Percentiles rank a stretch among this genome's conserved stretches.
Evolutionary conservation across 2,888 invertebrate genomes (phyloP).

Genomic region (Lycaena phlaeas): DNA sequence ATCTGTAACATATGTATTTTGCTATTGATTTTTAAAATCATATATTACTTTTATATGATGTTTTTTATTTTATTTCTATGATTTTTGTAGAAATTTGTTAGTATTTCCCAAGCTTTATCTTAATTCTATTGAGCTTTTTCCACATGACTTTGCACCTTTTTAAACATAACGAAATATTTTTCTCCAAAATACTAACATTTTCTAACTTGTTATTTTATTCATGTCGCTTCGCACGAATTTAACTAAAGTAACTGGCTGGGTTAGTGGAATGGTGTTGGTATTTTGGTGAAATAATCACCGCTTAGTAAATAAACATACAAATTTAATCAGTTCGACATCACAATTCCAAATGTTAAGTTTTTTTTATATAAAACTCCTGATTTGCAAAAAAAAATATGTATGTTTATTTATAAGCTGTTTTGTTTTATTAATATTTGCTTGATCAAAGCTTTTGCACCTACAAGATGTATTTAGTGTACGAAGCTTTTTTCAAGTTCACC

Average conservation of each 20-base stretch:
- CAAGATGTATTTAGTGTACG: slow-evolving; percentile 30
- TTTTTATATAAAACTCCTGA: no score
- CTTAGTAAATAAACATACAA: slow-evolving; percentile 55
- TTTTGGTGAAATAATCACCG: slow-evolving; percentile 63
- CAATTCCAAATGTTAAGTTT: no score
- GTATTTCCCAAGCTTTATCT: slow-evolving; percentile 9
- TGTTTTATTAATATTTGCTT: slow-evolving; percentile 42
- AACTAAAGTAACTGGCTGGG: slow-evolving; percentile 31
- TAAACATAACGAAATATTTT: slow-evolving; percentile 35
- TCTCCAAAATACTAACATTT: slow-evolving; percentile 71
- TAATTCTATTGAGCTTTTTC: slow-evolving; percentile 44
- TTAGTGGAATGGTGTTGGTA: slow-evolving; percentile 61
- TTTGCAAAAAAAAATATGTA: no score
- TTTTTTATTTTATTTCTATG: slow-evolving; percentile 1
- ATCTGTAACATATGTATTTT: no score
- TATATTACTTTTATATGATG: slow-evolving; percentile 7
- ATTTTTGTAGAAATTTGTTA: slow-evolving; percentile 9
- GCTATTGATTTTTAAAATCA: slow-evolving; percentile 15
- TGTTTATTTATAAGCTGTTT: slow-evolving; percentile 42
- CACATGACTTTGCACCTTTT: slow-evolving; percentile 41
- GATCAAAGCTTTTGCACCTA: slow-evolving; percentile 55
- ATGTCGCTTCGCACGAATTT: slow-evolving; percentile 44
- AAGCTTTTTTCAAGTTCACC: slow-evolving; percentile 57
- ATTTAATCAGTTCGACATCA: neutral
- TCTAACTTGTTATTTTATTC: slow-evolving; percentile 37